These are phyloP conservation scores for Sminthopsis crassicaudata DNA, from an alignment of 2,113 vertebrate species.

Conservation along the genomic window DNA sequence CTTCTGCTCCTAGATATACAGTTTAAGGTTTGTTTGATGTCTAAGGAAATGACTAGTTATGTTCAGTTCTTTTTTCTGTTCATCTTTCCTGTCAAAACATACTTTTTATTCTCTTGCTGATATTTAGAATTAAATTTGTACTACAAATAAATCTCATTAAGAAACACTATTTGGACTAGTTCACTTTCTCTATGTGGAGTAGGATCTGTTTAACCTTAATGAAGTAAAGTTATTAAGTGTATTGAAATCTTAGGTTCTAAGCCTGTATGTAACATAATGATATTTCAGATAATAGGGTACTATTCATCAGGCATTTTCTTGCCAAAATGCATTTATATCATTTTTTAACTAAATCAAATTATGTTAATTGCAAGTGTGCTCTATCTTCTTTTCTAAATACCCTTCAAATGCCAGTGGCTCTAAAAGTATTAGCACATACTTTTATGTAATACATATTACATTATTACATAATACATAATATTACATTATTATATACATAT, in stretches of 20 bases:
- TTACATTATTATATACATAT: too few relatives aligned
- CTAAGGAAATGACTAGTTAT: neutral
- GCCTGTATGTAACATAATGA: neutral
- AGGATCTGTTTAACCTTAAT: neutral
- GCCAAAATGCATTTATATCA: neutral
- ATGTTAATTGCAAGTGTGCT: neutral
- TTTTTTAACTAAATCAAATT: neutral
- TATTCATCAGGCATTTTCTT: neutral
- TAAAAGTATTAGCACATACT: neutral
- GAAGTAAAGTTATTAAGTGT: neutral
- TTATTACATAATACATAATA: too few relatives aligned
- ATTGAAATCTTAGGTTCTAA: neutral
- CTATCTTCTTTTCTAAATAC: neutral
- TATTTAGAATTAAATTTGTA: neutral
- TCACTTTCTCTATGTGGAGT: neutral
- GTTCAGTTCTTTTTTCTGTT: neutral
- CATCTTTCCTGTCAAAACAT: neutral
- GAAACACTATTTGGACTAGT: neutral
- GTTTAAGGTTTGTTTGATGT: neutral
- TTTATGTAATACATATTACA: too few relatives aligned
- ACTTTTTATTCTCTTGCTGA: neutral
- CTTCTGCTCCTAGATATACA: neutral
- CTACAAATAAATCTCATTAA: slow-evolving; percentile 36
- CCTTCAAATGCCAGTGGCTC: neutral
- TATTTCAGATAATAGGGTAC: neutral